Evolutionary conservation across 2,113 vertebrate species (phyloP).

Genomic region (Siphamia tubifer): DNA sequence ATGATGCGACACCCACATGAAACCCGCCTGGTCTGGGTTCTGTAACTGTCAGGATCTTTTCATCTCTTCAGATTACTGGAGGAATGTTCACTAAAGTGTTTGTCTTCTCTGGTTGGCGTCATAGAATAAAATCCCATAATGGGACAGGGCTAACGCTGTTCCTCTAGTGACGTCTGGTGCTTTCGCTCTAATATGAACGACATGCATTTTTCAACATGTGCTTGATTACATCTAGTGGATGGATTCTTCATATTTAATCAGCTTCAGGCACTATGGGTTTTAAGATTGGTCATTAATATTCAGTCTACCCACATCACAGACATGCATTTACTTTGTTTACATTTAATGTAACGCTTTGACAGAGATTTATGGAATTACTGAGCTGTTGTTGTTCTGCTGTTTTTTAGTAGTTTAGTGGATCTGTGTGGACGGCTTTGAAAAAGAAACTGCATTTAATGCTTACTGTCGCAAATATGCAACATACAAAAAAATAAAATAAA

Average conservation of each 20-base stretch:
- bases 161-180: constrained; percentile 7
- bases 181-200: constrained; percentile 28
- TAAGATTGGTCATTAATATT: constrained; percentile 38
- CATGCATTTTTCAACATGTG: constrained; percentile 56
- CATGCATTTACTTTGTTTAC: constrained; percentile 6
- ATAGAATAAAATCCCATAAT: not conserved
- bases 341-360: not conserved
- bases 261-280: constrained; percentile 35
- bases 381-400: too few species aligned
- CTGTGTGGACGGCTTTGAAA: too few species aligned
- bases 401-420: not conserved
- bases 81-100: not conserved
- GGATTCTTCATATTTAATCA: constrained; percentile 67
- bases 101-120: constrained; percentile 17
- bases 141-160: not conserved
- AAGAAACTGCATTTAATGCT: not conserved
- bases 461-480: too few species aligned
- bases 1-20: constrained; percentile 13
- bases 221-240: constrained; percentile 59
- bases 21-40: constrained; percentile 20
- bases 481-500: too few species aligned
- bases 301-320: not conserved
- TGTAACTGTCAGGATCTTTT: constrained; percentile 6
- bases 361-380: not conserved
- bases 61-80: constrained; percentile 38